Conservation (phyloP, 2,797 vertebrate species). For the Malurus leucopterus region DNA sequence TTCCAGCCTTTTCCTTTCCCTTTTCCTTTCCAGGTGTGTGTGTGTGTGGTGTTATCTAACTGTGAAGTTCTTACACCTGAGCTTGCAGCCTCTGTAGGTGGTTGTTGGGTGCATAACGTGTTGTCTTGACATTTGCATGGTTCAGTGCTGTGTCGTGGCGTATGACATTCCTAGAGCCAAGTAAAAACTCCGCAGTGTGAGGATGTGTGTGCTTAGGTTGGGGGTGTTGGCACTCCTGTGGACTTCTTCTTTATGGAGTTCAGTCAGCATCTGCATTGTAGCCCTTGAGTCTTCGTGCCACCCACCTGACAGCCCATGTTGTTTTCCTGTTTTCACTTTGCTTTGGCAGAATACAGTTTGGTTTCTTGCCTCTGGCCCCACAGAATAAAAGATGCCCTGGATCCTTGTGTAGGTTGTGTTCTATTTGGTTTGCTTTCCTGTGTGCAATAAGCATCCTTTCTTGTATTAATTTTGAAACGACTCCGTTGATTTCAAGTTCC, state of each 20-base stretch:
- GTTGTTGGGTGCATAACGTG: not conserved
- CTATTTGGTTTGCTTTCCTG: not conserved
- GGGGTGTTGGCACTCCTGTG: not conserved
- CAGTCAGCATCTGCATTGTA: accelerated
- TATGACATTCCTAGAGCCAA: accelerated
- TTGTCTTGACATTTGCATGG: not conserved
- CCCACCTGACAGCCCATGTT: accelerated
- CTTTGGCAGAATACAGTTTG: not conserved
- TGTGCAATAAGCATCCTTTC: not conserved
- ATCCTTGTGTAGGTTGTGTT: not conserved
- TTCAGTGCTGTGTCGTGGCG: not conserved
- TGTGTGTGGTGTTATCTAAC: not conserved
- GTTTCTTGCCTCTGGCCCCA: not conserved
- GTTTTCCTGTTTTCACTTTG: not conserved
- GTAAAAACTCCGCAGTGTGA: accelerated
- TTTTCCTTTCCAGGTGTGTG: not conserved
- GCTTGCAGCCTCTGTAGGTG: not conserved
- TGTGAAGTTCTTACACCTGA: not conserved
- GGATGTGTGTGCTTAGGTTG: accelerated
- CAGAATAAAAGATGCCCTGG: not conserved
- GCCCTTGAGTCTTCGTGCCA: accelerated
- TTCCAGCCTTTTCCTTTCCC: not conserved
- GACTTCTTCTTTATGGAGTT: not conserved
- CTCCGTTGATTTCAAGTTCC: not conserved
- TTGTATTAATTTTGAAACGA: not conserved